These are phyloP conservation scores for Geopemphigus sp. DNA, from an alignment of 1,140 invertebrate species.

Conservation along the genomic window DNA sequence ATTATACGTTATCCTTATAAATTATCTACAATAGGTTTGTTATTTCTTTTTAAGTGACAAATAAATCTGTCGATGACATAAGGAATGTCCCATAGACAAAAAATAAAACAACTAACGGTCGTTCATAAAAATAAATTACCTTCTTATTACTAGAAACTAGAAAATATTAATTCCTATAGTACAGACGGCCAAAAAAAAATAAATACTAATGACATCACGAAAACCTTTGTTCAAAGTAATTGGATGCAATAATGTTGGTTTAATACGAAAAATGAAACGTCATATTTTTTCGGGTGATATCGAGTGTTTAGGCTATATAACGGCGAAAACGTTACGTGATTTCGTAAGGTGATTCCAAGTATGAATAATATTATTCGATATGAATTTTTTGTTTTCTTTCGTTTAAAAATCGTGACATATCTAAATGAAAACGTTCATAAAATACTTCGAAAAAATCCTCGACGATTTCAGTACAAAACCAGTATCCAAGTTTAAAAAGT, in stretches of 20 bases:
- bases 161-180: background rate
- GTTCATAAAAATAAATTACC: constrained; percentile 3
- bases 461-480: too few relatives aligned
- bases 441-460: too few relatives aligned
- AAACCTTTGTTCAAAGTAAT: background rate
- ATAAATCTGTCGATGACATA: background rate
- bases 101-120: background rate
- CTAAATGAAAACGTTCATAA: too few relatives aligned
- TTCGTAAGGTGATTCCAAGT: background rate
- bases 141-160: background rate
- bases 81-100: background rate
- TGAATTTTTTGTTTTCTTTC: too few relatives aligned
- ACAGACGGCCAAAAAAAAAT: background rate
- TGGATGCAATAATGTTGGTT: background rate
- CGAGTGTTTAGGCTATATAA: background rate
- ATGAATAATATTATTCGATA: background rate
- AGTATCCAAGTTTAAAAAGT: too few relatives aligned
- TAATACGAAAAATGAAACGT: background rate
- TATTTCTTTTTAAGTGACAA: background rate
- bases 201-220: background rate
- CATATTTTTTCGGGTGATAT: background rate
- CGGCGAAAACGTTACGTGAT: background rate
- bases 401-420: too few relatives aligned
- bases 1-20: background rate
- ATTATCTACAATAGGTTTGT: background rate